phyloP scores from a whole-genome alignment of 2,888 invertebrate genomes.

The Platycheirus rosarum region DNA sequence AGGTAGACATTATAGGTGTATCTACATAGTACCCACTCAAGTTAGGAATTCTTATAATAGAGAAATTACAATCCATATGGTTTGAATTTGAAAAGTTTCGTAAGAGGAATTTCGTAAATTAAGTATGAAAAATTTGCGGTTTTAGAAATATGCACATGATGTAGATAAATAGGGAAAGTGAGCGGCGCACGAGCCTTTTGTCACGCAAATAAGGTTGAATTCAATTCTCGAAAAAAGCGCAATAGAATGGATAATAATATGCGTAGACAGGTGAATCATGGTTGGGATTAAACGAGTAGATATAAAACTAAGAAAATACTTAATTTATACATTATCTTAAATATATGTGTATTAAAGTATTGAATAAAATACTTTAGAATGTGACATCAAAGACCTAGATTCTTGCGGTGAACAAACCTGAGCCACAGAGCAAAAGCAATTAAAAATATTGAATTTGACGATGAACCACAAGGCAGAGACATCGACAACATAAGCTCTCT shows the following conservation, averaged over 20 bases:
- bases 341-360: too few relatives aligned
- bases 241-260: neutral
- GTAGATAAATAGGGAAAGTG: neutral
- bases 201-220: slow-evolving; percentile 1
- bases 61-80: slow-evolving; percentile 47
- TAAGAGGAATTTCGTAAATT: slow-evolving; percentile 60
- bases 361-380: too few relatives aligned
- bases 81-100: slow-evolving; percentile 27
- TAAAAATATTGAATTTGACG: too few relatives aligned
- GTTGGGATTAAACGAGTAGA: slow-evolving; percentile 1
- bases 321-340: too few relatives aligned
- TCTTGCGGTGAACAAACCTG: too few relatives aligned
- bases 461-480: too few relatives aligned
- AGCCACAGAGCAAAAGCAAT: too few relatives aligned
- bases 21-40: neutral
- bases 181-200: slow-evolving; percentile 1
- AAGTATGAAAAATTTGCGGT: slow-evolving; percentile 48
- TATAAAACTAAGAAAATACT: too few relatives aligned
- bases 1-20: neutral
- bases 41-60: slow-evolving; percentile 7
- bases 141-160: slow-evolving; percentile 23
- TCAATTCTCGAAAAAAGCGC: too few relatives aligned
- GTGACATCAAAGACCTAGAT: too few relatives aligned
- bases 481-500: too few relatives aligned
- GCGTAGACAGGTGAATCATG: slow-evolving; percentile 18